phyloP scores from a whole-genome alignment of 2,113 vertebrate species.

The Rhabdomys dilectus region DNA sequence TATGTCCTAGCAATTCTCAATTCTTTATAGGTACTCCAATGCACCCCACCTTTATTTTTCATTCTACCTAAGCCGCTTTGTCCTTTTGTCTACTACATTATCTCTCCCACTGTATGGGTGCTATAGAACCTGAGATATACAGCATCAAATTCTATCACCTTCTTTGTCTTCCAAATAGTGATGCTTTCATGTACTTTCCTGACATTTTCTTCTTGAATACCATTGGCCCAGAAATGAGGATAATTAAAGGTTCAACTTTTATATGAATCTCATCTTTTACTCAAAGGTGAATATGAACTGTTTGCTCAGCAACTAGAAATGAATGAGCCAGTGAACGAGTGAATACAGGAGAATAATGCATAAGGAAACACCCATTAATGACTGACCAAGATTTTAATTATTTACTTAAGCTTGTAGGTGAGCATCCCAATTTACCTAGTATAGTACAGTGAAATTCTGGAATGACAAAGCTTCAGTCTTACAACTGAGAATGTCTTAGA shows the following conservation, averaged over 20 bases:
- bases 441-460: neutral
- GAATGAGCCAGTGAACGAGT: neutral
- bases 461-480: neutral
- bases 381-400: neutral
- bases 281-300: neutral
- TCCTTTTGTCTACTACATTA: neutral
- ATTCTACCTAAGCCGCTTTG: neutral
- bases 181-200: neutral
- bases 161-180: neutral
- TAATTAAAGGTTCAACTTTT: neutral
- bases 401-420: neutral
- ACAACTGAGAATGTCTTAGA: neutral
- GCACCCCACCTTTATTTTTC: neutral
- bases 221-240: neutral
- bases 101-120: too few relatives aligned
- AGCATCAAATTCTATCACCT: accelerated
- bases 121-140: accelerated
- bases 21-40: neutral
- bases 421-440: neutral
- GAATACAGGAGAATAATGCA: neutral
- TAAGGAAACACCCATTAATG: neutral
- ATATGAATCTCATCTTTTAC: neutral
- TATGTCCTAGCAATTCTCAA: neutral
- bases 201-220: neutral
- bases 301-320: neutral